A percentile compares a stretch with the other conserved stretches of the same genome.
Evolutionary conservation across 2,113 vertebrate species (phyloP).

Genomic region (Aramus guarauna): DNA sequence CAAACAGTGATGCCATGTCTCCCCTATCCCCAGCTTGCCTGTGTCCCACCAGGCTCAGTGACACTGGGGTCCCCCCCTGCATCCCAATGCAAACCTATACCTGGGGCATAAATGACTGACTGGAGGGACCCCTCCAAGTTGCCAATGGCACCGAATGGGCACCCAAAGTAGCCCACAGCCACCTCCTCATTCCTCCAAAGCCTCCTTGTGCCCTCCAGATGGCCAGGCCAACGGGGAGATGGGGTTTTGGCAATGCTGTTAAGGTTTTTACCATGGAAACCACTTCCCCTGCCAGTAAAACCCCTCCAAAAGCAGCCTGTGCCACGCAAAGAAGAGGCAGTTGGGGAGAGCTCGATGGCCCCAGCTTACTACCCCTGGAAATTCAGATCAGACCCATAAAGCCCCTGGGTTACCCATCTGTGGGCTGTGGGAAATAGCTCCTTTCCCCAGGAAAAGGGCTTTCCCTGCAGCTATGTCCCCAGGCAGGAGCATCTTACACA

Average conservation of each 20-base stretch:
- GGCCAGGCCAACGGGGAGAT: not conserved
- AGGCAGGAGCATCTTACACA: not conserved
- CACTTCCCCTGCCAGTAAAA: not conserved
- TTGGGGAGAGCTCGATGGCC: not conserved
- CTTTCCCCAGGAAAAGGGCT: not conserved
- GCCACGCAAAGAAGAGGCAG: not conserved
- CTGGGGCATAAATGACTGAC: not conserved
- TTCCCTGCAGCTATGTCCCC: not conserved
- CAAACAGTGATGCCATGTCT: rapidly evolving
- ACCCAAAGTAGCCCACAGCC: not conserved
- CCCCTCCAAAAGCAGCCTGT: not conserved
- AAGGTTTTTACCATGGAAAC: slow-evolving; percentile 43
- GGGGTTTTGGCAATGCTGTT: slow-evolving; percentile 27
- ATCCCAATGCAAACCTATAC: not conserved
- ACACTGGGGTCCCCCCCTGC: not conserved
- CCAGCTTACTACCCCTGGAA: not conserved
- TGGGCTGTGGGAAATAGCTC: rapidly evolving
- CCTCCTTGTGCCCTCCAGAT: slow-evolving; percentile 8
- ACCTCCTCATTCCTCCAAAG: not conserved
- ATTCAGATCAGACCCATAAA: not conserved
- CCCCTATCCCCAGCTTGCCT: not conserved
- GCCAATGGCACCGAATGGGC: rapidly evolving
- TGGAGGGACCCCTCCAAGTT: rapidly evolving
- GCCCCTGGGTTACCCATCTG: not conserved
- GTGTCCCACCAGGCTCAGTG: not conserved